Base-by-base conservation (phyloP, 2,797 vertebrate genomes). In the Anolis apletophallus region DNA sequence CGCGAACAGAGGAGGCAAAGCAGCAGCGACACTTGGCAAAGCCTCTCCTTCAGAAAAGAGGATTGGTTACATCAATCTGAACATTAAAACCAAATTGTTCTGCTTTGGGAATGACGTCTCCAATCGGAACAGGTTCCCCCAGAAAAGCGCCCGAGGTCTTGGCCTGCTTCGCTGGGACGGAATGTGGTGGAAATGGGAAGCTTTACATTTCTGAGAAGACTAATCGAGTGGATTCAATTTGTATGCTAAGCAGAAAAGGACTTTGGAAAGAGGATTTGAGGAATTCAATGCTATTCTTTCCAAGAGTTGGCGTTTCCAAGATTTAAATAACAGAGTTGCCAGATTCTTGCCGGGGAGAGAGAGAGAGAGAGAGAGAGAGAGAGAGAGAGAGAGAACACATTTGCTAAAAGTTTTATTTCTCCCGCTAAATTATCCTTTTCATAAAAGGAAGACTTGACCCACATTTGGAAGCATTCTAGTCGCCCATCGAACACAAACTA, bases 241-340 rank as follows among this genome's bases (percentile, higher is more conserved):
- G 81, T 71, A 73, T 87, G 86, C 86, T 79, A 87, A 78, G 61
- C 72, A 79, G 86, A 83, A 29, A 78, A 50, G 40, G 74, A 59
- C 80, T 87, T 61, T 67, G 78, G 85, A 81, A 86, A 86, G 71
- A 52, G 85, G 78, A 81, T 86, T 81, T 64, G 55, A 87, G 78
- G 68, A 83, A 87, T 64, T 29, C 46, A 36, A 36, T 16, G 40
- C 74, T 23, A 64, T 83, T 82, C 81, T 40, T 72, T 87, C 81
- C 74, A 77, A 87, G 86, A 83, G 81, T n/a, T 78, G 78, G 81
- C 46, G 40, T 83, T 87, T 87, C 67, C 86, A 83, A 83, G 86
- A 83, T 78, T 79, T 79, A 79, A 78, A 69, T 29, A 83, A 16
- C 52, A 57, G 74, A 83, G 81, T 34, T 54, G 81, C 86, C 86